Percentiles rank a stretch among this genome's conserved stretches.
Evolutionary conservation across 37 sponge, comb jelly and placozoan genomes (phyloP).

Genomic region (Aplysina aerophoba): DNA sequence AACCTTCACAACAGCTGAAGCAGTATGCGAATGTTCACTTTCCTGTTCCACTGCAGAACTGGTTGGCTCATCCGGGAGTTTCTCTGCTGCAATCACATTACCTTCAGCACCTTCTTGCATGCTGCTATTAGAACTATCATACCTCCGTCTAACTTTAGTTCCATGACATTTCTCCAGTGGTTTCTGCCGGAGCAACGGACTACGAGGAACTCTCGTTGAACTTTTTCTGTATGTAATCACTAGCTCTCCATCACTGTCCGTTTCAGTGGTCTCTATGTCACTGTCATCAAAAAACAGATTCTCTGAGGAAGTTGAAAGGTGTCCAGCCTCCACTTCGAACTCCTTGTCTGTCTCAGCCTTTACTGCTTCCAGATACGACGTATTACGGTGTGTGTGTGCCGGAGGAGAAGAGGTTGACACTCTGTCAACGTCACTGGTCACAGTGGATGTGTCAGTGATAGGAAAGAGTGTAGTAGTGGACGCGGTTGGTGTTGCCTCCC

Average conservation of each 20-base stretch:
- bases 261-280: not conserved
- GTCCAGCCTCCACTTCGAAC: too few relatives aligned
- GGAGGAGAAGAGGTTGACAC: too few relatives aligned
- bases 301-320: too few relatives aligned
- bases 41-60: too few relatives aligned
- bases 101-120: too few relatives aligned
- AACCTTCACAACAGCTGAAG: too few relatives aligned
- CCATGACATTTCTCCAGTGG: not conserved
- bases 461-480: not conserved
- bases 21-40: too few relatives aligned
- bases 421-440: too few relatives aligned
- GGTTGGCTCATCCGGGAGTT: too few relatives aligned
- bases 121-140: not conserved
- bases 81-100: too few relatives aligned
- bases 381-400: not conserved
- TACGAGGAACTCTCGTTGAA: not conserved
- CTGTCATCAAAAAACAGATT: not conserved
- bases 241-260: not conserved
- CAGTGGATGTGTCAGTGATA: not conserved
- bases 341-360: too few relatives aligned
- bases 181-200: not conserved
- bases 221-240: not conserved
- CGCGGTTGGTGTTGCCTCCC: not conserved
- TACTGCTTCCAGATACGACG: not conserved
- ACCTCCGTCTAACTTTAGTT: not conserved